A percentile compares a stretch with the other conserved stretches of the same genome.
phyloP scores from a whole-genome alignment of 2,113 vertebrate species.

The Podocnemis expansa region DNA sequence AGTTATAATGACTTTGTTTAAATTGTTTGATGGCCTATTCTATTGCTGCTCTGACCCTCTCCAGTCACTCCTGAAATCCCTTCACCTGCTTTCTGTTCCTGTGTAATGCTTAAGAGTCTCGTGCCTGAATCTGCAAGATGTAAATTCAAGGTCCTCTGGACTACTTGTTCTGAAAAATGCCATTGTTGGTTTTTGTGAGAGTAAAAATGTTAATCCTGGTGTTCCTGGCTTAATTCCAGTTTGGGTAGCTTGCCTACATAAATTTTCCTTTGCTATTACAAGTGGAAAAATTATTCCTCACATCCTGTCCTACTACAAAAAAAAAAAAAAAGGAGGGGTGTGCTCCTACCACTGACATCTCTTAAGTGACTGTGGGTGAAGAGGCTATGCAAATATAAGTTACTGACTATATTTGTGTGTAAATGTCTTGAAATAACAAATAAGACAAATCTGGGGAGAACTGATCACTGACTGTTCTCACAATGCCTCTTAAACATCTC shows the following conservation, averaged over 20 bases:
- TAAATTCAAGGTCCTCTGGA: background rate
- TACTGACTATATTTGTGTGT: background rate
- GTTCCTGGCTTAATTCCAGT: constrained; percentile 27
- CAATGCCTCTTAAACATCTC: constrained; percentile 5
- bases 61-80: background rate
- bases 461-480: constrained; percentile 6
- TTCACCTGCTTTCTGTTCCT: background rate
- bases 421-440: background rate
- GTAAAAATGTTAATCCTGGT: background rate
- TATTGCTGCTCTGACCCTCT: background rate
- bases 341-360: background rate
- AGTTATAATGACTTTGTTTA: no score
- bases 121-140: rapidly evolving
- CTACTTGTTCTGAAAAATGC: background rate
- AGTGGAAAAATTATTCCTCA: constrained; percentile 45
- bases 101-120: rapidly evolving
- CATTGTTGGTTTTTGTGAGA: background rate
- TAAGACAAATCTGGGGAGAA: background rate
- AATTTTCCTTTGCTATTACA: constrained; percentile 29
- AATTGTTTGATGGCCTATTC: no score
- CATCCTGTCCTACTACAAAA: background rate
- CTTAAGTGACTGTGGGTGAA: background rate
- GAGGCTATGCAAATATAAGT: background rate
- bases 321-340: background rate
- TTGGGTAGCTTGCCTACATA: constrained; percentile 32